Base-by-base conservation (phyloP, 2,113 vertebrate species). In the Peromyscus polionotus region DNA sequence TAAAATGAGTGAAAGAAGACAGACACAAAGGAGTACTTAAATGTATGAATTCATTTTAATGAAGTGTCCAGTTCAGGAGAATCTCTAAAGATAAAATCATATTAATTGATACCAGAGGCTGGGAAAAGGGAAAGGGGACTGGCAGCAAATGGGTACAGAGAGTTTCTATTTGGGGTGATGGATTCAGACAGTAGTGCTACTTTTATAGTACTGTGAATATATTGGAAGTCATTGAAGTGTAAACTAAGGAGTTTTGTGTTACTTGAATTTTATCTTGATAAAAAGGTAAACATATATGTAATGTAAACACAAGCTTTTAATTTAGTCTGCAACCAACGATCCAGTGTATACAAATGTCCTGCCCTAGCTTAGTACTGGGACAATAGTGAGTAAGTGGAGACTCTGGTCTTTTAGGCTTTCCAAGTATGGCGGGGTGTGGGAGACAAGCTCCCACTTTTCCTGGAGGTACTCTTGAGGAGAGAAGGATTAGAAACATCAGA, bases 1-100 rank as follows among this genome's bases (percentile, higher is more conserved):
- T 24, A 73, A 96, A 88, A 85, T 16, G 22, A 88, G 67, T 36
- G 8, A 79, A 59, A 96, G 87, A 45, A 88, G n/a, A 20, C 36
- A 88, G 45, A 79, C 1, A n/a, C 33, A 42, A 51, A 63, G 59
- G 59, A 42, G 24, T 31, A 63, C 24, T 83, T 39, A 39, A 84
- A 9, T 65, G 31, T 48, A 48, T 28, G 45, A 93, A 42, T 77
- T 26, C 20, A 93, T 67, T 76, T 73, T 42, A 24, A 51, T 9
- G 26, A 77, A 85, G 67, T 72, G 19, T 59, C 61, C 26, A 72
- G 45, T 73, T 72, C 39, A 76, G 11, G 17, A 86, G 33, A 67
- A 45, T 51, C 24, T 68, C 59, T n/a, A n/a, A 1, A 63, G 68
- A 85, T 39, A 67, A 57, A 93, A 83, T 19, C 36, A 61, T 48